Percentiles rank a stretch among this genome's conserved stretches.
phyloP scores from a whole-genome alignment of 2,797 vertebrate species.

The Lepidocolaptes lacrymiger region DNA sequence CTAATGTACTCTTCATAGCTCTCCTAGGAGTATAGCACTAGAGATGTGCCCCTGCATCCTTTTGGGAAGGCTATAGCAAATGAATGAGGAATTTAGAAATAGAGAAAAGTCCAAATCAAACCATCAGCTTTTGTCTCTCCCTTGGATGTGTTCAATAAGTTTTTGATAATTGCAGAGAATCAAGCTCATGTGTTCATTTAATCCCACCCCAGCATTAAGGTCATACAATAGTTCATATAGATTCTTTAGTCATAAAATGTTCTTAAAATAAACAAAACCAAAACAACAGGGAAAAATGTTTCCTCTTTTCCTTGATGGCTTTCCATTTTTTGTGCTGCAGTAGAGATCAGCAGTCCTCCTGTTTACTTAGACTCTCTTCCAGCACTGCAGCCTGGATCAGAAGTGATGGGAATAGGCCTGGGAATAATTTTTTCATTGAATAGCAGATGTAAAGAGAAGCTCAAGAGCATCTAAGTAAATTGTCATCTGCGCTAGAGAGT shows the following conservation, averaged over 20 bases:
- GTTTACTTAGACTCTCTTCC: not conserved
- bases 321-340: not conserved
- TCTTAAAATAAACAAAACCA: not conserved
- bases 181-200: not conserved
- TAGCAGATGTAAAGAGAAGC: not conserved
- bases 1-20: not conserved
- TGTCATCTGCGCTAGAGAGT: not conserved
- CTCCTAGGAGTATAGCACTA: not conserved
- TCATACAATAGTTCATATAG: not conserved
- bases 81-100: not conserved
- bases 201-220: not conserved
- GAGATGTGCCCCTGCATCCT: not conserved
- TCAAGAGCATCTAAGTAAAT: not conserved
- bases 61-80: not conserved
- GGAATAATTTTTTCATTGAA: not conserved
- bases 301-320: not conserved
- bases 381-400: not conserved
- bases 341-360: not conserved
- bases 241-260: not conserved
- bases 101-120: not conserved
- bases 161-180: not conserved
- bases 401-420: not conserved
- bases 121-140: not conserved
- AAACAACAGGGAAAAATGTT: not conserved
- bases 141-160: not conserved